These are phyloP conservation scores for Pangasius larnaudii DNA, from an alignment of 2,797 vertebrate genomes.

Conservation along the genomic window DNA sequence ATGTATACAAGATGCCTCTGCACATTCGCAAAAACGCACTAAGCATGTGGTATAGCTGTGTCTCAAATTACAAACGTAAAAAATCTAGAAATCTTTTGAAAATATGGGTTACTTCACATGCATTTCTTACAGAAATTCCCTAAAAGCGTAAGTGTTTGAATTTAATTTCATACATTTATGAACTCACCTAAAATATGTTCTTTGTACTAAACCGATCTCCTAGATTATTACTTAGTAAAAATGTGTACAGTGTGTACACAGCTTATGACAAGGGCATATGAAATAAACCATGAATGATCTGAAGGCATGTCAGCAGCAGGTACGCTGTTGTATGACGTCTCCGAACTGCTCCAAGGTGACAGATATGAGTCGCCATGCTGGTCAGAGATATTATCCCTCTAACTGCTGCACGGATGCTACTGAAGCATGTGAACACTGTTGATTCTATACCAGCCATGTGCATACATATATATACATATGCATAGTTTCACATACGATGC, in stretches of 20 bases:
- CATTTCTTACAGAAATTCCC: not conserved
- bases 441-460: not conserved
- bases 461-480: not conserved
- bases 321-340: not conserved
- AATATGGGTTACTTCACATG: not conserved
- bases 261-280: not conserved
- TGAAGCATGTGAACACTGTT: not conserved
- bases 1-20: not conserved
- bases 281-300: not conserved
- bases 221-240: not conserved
- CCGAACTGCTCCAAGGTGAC: not conserved
- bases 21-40: not conserved
- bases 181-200: not conserved
- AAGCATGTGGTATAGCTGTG: not conserved
- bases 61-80: no score
- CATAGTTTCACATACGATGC: not conserved
- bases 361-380: not conserved
- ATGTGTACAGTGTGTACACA: not conserved
- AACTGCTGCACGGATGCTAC: not conserved
- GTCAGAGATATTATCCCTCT: not conserved
- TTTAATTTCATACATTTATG: not conserved
- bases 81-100: no score
- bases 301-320: not conserved
- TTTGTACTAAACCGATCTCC: not conserved
- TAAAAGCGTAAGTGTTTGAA: not conserved